Percentiles rank a stretch among this genome's conserved stretches.
phyloP scores from a whole-genome alignment of 2,113 vertebrate species.

The Sapajus apella region DNA sequence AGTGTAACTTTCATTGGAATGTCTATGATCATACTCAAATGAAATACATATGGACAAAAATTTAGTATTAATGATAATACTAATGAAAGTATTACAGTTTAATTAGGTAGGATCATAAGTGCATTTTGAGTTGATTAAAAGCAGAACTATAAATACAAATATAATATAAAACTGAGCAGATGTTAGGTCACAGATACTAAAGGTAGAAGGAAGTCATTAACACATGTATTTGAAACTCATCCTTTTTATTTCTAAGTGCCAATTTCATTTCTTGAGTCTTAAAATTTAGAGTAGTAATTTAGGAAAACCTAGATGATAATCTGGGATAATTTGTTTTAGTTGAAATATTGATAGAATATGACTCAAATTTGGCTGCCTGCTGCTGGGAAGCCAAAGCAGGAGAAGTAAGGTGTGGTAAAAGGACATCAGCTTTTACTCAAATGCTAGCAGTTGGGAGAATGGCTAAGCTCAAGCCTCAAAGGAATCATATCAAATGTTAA shows the following conservation, averaged over 20 bases:
- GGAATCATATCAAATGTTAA: too few species aligned
- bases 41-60: background rate
- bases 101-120: background rate
- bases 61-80: background rate
- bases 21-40: background rate
- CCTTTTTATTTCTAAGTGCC: background rate
- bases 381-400: too few species aligned
- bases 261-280: slow-evolving; percentile 7
- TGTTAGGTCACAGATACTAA: background rate
- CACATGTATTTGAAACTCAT: background rate
- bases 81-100: background rate
- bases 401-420: too few species aligned
- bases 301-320: slow-evolving; percentile 30
- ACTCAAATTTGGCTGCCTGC: too few species aligned
- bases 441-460: too few species aligned
- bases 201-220: background rate
- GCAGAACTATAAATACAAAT: background rate
- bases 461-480: too few species aligned
- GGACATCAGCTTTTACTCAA: too few species aligned
- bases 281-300: slow-evolving; percentile 44
- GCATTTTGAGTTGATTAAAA: background rate
- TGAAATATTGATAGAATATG: slow-evolving; percentile 29
- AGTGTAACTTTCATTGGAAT: background rate
- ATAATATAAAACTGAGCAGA: background rate
- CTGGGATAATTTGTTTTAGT: slow-evolving; percentile 37